Conservation (phyloP, 2,797 vertebrate genomes). For the Caiman crocodilus region DNA sequence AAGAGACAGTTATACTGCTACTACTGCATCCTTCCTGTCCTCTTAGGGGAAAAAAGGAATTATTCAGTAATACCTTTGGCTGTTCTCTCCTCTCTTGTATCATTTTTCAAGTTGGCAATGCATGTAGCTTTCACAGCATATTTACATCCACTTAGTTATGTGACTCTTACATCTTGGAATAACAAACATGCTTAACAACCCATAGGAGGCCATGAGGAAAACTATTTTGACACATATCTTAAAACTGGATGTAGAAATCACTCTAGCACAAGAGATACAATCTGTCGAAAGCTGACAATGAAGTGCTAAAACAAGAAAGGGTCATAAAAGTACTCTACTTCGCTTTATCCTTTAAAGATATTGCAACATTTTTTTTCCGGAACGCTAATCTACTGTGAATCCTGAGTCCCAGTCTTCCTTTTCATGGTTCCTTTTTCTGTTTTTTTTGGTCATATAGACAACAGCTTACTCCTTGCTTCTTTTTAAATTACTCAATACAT, state of each 20-base stretch:
- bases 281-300: conserved; percentile 16
- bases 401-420: neutral
- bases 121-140: neutral
- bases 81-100: neutral
- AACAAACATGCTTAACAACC: conserved; percentile 15
- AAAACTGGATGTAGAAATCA: conserved; percentile 23
- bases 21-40: neutral
- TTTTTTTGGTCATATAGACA: neutral
- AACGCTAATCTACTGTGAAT: neutral
- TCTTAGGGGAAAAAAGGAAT: neutral
- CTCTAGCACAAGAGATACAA: neutral
- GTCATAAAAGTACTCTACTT: neutral
- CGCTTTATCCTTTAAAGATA: neutral
- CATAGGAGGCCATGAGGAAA: neutral
- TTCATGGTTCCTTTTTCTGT: too few species aligned
- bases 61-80: neutral
- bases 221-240: conserved; percentile 6
- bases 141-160: conserved; percentile 17
- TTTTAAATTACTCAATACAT: neutral
- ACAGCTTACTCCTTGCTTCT: neutral
- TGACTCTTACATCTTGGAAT: neutral
- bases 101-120: neutral
- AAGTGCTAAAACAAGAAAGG: neutral
- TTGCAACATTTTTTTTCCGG: neutral
- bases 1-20: neutral